Conservation (phyloP, 2,888 invertebrate species). For the Tachina lurida region DNA sequence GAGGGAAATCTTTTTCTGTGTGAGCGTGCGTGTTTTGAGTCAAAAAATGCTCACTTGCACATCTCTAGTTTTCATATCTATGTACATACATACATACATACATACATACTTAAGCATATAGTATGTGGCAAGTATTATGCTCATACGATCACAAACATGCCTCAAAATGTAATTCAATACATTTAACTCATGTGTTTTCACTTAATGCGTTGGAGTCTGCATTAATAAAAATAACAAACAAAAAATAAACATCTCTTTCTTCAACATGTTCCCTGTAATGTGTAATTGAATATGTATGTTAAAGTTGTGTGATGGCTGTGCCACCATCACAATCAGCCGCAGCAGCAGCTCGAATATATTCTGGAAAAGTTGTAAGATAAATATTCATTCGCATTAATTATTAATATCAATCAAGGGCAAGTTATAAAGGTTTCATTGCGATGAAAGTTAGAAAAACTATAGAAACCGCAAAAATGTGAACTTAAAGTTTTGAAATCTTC, state of each 20-base stretch:
- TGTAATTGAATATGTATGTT: slow-evolving; percentile 61
- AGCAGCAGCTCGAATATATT: slow-evolving; percentile 45
- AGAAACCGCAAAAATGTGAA: too few relatives aligned
- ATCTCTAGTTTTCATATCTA: too few relatives aligned
- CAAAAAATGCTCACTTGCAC: too few relatives aligned
- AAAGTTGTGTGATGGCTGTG: slow-evolving; percentile 63
- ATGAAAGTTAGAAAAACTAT: neutral
- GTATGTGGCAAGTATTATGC: slow-evolving; percentile 20
- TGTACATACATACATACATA: neutral
- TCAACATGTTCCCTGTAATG: slow-evolving; percentile 58
- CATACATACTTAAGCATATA: neutral
- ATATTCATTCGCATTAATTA: neutral
- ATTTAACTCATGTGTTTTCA: slow-evolving; percentile 38
- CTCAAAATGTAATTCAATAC: slow-evolving; percentile 43
- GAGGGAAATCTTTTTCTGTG: too few relatives aligned
- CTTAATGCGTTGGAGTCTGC: slow-evolving; percentile 66
- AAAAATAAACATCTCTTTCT: slow-evolving; percentile 44
- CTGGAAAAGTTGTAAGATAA: slow-evolving; percentile 18
- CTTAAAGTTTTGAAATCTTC: too few relatives aligned
- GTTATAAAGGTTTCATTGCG: neutral
- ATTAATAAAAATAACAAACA: slow-evolving; percentile 52
- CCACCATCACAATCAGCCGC: slow-evolving; percentile 50
- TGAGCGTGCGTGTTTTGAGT: too few relatives aligned
- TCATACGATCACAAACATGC: slow-evolving; percentile 26
- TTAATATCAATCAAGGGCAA: neutral